Evolutionary conservation across 2,113 vertebrate genomes (phyloP), one percentile per base, ranked within the genome.

Genomic region (Ochotona curzoniae): DNA sequence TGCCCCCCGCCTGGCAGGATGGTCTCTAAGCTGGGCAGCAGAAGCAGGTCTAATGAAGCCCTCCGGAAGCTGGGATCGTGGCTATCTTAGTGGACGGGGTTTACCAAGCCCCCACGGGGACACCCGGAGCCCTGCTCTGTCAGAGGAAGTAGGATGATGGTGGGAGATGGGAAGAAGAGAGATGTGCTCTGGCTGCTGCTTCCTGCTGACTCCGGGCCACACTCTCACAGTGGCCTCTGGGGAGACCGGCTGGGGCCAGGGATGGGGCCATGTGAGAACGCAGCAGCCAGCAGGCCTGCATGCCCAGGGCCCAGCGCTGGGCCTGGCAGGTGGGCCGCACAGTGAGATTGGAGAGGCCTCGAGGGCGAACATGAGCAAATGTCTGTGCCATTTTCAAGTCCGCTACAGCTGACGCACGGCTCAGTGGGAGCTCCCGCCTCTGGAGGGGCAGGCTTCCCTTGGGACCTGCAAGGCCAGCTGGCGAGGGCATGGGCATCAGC

Each of bases 391-490:
- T 30, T 35, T 70, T 57, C 70, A 30, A 21, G 13, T 17, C 73
- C 49, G 79, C 23, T 67, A 9, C 5, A 30, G 38, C 7, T 2
- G 11, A 44, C 5, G 14, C 30, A 2, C 0, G 2, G 70, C 9
- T 38, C 26, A 5, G 5, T 49, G 38, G 51, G 67, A 10, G 51
- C 51, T n/a, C 28, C 2, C 10, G 14, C 17, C 44, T 26, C 83
- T 21, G 23, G 61, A 54, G 57, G 73, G 30, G 44, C 54, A 71
- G 64, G 64, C n/a, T n/a, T n/a, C n/a, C n/a, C n/a, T 20, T 17
- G 2, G 10, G 54, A 8, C 18, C 6, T 3, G 63, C 21, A 9
- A n/a, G 21, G 57, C 28, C 0, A 28, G 30, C 11, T 7, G 28
- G 12, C 17, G 18, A 38, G 69, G 20, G 26, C 28, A 25, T 61